Conservation (phyloP, 2,113 vertebrate genomes). For the Nothobranchius kuhntae region DNA sequence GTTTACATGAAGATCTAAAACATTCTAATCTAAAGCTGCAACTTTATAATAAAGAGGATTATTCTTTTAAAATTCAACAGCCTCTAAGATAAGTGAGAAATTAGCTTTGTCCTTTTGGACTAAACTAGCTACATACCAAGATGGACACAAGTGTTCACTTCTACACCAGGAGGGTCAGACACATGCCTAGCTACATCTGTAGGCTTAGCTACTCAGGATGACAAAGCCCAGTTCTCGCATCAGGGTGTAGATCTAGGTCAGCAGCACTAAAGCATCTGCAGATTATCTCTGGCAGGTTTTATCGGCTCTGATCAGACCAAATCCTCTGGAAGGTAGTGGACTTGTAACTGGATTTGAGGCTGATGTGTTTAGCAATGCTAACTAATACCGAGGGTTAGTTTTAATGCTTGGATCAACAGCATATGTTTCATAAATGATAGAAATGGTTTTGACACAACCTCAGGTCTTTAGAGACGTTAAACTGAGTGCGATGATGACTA, state of each 20-base stretch:
- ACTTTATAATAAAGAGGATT: background rate
- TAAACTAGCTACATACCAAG: background rate
- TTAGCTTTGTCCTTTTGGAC: no score
- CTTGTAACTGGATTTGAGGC: slow-evolving; percentile 28
- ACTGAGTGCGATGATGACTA: no score
- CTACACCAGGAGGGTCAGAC: background rate
- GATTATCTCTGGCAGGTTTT: slow-evolving; percentile 59
- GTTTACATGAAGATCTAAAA: no score
- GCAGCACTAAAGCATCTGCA: slow-evolving; percentile 44
- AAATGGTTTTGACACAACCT: no score
- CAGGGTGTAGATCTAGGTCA: slow-evolving; percentile 61
- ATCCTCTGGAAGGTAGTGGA: slow-evolving; percentile 51
- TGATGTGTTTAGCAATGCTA: background rate
- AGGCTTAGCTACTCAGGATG: slow-evolving; percentile 17
- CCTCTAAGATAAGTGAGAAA: no score
- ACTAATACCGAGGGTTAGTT: slow-evolving; percentile 8
- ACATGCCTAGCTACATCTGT: background rate
- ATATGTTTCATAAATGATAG: no score
- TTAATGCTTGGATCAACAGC: slow-evolving; percentile 1
- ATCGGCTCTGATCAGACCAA: slow-evolving; percentile 58
- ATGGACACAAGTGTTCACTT: slow-evolving; percentile 13
- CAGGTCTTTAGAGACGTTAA: no score
- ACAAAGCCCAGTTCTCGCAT: slow-evolving; percentile 32
- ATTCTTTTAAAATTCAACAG: background rate
- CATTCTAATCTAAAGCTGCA: no score